Base-by-base conservation (phyloP, 2,113 vertebrate genomes). In the Amia ocellicauda region DNA sequence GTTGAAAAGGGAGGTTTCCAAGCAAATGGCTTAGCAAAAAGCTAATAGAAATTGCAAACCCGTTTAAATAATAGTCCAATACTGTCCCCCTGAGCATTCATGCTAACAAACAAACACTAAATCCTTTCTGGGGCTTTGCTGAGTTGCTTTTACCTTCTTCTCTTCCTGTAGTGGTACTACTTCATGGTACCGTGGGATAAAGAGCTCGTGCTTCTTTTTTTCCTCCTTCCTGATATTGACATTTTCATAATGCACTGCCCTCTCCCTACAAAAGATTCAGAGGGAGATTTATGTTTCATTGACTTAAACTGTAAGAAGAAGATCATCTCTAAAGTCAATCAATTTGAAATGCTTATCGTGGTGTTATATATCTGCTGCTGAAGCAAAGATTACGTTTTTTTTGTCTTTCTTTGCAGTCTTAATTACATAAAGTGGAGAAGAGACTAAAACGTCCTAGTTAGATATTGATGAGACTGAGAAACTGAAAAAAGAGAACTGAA, bases 221-320 rank as follows among this genome's bases (percentile, higher is more conserved):
- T 80, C 70, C 62, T 86, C 76, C 74, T 77, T 89, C 75, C 83
- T 84, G 73, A 89, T 74, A 69, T 89, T 92, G 76, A 88, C 56
- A 45, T 93, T 91, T 81, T 91, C 86, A 71, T 78, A 91, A 66
- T 69, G 62, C 28, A 76, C 31, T 63, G 63, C 28, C 53, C 63
- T 76, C 76, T 85, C 68, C 72, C 88, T 92, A 81, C 72, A 74
- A 55, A 78, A 84, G 83, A 62, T 80, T 72, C 70, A 80, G 63
- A 74, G 31, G 74, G 62, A 83, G 70, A 85, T 74, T 77, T 70
- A 81, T 56, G 51, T 80, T 24, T 73, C 71, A 69, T 75, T 54
- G 55, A 63, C 77, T 78, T 69, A 70, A 78, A 79, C 65, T 58
- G 69, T 40, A 26, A 42, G 43, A 42, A 53, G 51, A 68, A 1